Evolutionary conservation across 2,797 vertebrate species (phyloP).

Genomic region (Carduelis carduelis): DNA sequence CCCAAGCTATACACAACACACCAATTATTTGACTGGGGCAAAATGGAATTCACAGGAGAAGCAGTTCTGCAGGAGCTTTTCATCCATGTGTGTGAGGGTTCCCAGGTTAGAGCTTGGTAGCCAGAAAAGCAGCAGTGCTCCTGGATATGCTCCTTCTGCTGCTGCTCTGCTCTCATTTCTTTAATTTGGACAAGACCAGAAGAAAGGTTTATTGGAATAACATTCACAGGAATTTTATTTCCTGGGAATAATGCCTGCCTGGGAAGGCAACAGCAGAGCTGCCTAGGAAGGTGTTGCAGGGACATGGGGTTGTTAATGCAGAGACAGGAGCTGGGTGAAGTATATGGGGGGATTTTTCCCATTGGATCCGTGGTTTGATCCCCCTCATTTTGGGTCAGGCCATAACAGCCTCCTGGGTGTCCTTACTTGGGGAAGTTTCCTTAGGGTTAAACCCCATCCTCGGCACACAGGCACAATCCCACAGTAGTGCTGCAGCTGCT

Average conservation of each 20-base stretch:
- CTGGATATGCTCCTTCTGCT: background rate
- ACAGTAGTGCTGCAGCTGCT: background rate
- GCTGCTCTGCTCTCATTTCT: background rate
- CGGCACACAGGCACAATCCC: accelerated
- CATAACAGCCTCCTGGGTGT: background rate
- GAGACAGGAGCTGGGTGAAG: background rate
- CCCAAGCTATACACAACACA: background rate
- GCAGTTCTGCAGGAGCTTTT: background rate
- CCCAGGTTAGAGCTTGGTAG: background rate
- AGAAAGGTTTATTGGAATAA: background rate
- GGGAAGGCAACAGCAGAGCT: background rate
- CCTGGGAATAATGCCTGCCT: background rate
- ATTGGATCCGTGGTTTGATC: background rate
- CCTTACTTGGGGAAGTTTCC: background rate
- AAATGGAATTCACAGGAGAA: background rate
- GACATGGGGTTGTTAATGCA: background rate
- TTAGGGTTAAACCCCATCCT: background rate
- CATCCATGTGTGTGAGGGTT: background rate
- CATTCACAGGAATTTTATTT: background rate
- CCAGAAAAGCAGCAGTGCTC: background rate
- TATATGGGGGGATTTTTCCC: background rate
- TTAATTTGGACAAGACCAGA: background rate
- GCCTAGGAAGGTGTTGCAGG: background rate
- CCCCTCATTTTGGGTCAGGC: background rate
- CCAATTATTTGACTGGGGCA: background rate